Base-by-base conservation (phyloP, 2,797 vertebrate genomes). In the Bradypodion pumilum region DNA sequence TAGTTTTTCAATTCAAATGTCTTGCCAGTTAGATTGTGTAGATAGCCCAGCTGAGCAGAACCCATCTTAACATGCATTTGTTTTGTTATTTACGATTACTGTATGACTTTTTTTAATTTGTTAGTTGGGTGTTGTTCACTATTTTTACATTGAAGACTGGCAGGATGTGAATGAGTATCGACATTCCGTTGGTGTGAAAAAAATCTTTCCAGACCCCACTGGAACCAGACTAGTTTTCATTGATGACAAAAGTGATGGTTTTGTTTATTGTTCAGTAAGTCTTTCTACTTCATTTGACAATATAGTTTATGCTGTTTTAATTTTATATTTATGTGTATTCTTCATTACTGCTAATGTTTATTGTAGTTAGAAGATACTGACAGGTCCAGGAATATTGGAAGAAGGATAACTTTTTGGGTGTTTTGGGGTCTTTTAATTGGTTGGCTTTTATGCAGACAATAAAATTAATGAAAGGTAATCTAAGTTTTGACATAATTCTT, bases 61-160 rank as follows among this genome's bases (percentile, higher is more conserved):
- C 37, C 10, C 0, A 56, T 3, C n/a, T 60, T 25, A 4, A 59
- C 59, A 69, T 62, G 10, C 10, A n/a, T 74, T 81, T 10, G 75
- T 2, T 44, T 44, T 7, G 10, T 84, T 82, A 37, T 59, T 68
- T 85, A 27, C 76, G 37, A 42, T 69, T 59, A 66, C 44, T 88
- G n/a, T 81, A 19, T 86, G 44, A 62, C 29, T 19, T 60, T 82
- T 73, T n/a, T 32, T 85, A 91, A 16, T 86, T 90, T 92, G 70
- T 89, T 92, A 99, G 99, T 96, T 95, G 79, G 99, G 99, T 37
- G 88, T 96, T 65, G 97, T 99, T 88, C 93, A 91, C 80, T 98
- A 98, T 94, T 98, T 99, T 92, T 96, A 97, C 93, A 95, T 99
- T 82, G 98, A 99, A 95, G 98, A 99, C 88, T 98, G 97, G 98